These are phyloP conservation scores for Girardinichthys multiradiatus DNA, from an alignment of 2,113 vertebrate genomes.

Conservation along the genomic window DNA sequence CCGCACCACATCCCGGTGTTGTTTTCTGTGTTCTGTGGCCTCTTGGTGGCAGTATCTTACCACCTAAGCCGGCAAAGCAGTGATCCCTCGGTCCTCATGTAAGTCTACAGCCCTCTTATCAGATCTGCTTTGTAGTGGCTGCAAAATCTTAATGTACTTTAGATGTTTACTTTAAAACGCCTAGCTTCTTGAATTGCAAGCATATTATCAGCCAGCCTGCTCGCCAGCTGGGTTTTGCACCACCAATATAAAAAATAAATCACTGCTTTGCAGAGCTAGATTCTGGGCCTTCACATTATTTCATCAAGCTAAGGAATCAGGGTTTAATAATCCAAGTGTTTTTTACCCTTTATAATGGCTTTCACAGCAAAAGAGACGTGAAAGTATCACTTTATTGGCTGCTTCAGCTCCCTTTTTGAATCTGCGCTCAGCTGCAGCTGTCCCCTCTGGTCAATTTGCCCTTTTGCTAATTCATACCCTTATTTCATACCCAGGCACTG, in stretches of 20 bases:
- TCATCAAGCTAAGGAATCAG: background rate
- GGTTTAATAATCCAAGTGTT: too few species aligned
- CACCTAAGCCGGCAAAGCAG: conserved; percentile 98
- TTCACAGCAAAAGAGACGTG: background rate
- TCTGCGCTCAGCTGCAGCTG: too few species aligned
- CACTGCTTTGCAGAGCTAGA: background rate
- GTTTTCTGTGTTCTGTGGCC: conserved; percentile 97
- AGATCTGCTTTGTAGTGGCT: background rate
- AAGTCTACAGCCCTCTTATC: conserved; percentile 67
- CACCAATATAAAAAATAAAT: background rate
- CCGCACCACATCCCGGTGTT: conserved; percentile 97
- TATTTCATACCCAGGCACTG: too few species aligned
- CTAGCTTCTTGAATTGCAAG: background rate
- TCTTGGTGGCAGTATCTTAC: conserved; percentile 95
- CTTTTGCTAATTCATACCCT: too few species aligned
- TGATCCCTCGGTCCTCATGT: conserved; percentile 96
- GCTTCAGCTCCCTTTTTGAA: too few species aligned
- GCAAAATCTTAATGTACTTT: background rate
- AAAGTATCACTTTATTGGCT: background rate
- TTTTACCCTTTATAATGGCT: background rate
- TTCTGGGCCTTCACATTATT: background rate
- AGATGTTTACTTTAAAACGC: background rate
- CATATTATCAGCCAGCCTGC: too few species aligned
- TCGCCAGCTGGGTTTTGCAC: background rate
- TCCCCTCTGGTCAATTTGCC: too few species aligned